Evolutionary conservation across 2,113 vertebrate genomes (phyloP).

Genomic region (Pseudorasbora parva): DNA sequence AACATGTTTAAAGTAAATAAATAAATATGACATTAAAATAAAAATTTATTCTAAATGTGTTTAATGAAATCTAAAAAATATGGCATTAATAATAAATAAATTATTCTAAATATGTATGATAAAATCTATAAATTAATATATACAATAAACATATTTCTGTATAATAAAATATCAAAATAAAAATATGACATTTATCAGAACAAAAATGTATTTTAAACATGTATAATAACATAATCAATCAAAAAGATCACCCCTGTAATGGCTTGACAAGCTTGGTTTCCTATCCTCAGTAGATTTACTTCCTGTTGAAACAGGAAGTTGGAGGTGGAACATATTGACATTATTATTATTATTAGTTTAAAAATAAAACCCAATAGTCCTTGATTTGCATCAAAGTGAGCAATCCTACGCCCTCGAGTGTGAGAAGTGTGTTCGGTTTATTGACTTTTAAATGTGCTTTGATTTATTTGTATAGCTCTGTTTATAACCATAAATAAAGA

Average conservation of each 20-base stretch:
- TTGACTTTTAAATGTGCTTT: not conserved
- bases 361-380: not conserved
- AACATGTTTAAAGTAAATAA: not conserved
- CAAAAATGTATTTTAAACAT: not conserved
- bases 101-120: not conserved
- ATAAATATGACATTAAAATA: not conserved
- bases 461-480: not conserved
- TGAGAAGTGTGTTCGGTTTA: not conserved
- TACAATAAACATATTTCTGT: too few species aligned
- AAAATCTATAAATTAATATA: not conserved
- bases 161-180: not conserved
- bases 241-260: not conserved
- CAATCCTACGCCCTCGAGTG: not conserved
- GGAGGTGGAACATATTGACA: not conserved
- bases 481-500: not conserved
- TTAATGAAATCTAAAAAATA: not conserved
- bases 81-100: not conserved
- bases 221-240: not conserved
- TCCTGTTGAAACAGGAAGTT: constrained; percentile 27
- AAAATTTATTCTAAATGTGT: not conserved
- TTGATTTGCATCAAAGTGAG: not conserved
- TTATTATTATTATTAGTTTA: not conserved
- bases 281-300: not conserved
- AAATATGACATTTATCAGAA: not conserved
- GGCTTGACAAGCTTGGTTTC: not conserved